These are phyloP conservation scores for Brachionus calyciflorus DNA, from an alignment of 1,140 invertebrate species.

Conservation along the genomic window DNA sequence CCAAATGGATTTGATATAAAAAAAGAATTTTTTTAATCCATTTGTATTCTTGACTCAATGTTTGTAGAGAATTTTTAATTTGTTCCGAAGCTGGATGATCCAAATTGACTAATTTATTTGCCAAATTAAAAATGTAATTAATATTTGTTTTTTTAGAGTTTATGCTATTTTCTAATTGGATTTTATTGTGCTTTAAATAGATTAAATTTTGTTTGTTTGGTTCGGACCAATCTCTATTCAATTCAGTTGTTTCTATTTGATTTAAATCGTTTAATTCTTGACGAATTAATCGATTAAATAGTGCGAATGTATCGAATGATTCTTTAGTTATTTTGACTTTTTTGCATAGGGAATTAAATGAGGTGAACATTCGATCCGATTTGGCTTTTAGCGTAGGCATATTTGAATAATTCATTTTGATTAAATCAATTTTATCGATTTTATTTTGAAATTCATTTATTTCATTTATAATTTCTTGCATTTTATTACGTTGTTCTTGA, in stretches of 20 bases:
- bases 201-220: not conserved
- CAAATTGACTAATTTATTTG: not conserved
- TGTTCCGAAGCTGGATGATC: not conserved
- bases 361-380: not conserved
- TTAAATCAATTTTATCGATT: not conserved
- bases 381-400: not conserved
- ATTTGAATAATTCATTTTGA: not conserved
- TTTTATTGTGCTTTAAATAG: not conserved
- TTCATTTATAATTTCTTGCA: not conserved
- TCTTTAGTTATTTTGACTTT: not conserved
- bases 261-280: conserved; percentile 26
- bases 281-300: not conserved
- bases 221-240: conserved; percentile 39
- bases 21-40: not conserved
- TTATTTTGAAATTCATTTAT: not conserved
- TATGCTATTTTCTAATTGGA: not conserved
- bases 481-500: not conserved
- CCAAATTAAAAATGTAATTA: not conserved
- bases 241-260: not conserved
- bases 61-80: not conserved
- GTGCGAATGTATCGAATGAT: not conserved
- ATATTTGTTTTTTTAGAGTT: not conserved
- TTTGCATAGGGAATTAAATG: conserved; percentile 7
- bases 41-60: not conserved
- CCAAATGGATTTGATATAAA: not conserved